Conservation (phyloP, 2,888 invertebrate genomes). For the Caenorhabditis sp. region DNA sequence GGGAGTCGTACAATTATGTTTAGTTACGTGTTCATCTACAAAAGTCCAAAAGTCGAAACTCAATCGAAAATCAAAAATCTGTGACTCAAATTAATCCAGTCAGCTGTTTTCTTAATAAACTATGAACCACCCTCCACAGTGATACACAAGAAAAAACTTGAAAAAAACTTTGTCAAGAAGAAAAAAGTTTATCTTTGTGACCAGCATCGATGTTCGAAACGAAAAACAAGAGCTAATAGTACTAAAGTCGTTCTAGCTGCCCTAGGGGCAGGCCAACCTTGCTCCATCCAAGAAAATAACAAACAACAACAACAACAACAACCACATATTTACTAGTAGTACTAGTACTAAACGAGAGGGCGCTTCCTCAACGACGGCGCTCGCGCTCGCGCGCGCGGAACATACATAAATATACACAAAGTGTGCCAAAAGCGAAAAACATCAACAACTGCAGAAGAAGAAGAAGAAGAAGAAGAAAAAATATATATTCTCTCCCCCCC, state of each 20-base stretch:
- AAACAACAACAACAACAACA: constrained; percentile 22
- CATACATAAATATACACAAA: constrained; percentile 7
- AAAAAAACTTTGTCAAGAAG: neutral
- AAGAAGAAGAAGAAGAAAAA: constrained; percentile 13
- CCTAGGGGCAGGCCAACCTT: neutral
- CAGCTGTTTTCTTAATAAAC: too few species aligned
- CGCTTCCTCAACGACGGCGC: neutral
- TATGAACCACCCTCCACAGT: too few species aligned
- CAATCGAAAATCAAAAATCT: too few species aligned
- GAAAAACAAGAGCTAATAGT: neutral
- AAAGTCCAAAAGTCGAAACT: too few species aligned
- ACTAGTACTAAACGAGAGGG: constrained; percentile 1
- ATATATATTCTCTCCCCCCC: neutral
- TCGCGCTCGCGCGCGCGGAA: neutral
- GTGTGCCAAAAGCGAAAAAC: constrained; percentile 48
- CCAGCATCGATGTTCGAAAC: neutral
- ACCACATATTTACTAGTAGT: neutral
- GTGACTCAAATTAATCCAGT: too few species aligned
- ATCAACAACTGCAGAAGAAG: constrained; percentile 38
- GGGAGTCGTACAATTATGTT: too few species aligned
- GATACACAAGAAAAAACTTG: too few species aligned
- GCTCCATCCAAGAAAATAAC: constrained; percentile 9
- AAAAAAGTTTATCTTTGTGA: neutral
- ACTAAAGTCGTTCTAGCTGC: neutral
- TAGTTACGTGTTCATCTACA: too few species aligned